phyloP scores from a whole-genome alignment of 2,113 vertebrate species.

The Python bivittatus region DNA sequence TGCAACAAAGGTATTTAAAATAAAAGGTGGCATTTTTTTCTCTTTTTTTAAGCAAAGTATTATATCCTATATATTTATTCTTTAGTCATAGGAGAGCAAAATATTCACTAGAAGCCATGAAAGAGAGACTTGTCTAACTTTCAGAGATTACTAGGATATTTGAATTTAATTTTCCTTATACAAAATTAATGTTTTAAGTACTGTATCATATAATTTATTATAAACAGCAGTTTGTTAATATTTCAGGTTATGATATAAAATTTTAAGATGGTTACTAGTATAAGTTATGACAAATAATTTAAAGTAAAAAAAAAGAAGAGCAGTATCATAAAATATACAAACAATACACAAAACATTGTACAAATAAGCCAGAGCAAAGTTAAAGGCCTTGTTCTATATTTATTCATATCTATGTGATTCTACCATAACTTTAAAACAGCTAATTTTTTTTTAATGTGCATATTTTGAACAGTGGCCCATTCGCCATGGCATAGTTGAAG shows the following conservation, averaged over 20 bases:
- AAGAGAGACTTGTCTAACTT: not conserved
- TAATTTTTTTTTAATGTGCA: not conserved
- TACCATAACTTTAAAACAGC: not conserved
- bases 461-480: constrained; percentile 89
- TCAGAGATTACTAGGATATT: not conserved
- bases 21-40: constrained; percentile 11
- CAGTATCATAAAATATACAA: not conserved
- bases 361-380: not conserved
- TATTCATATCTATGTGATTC: not conserved
- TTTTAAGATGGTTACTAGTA: not conserved
- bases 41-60: constrained; percentile 5
- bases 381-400: not conserved
- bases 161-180: not conserved
- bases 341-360: not conserved
- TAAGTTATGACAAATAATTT: not conserved
- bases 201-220: not conserved
- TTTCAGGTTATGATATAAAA: not conserved
- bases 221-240: not conserved
- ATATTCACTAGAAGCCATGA: not conserved
- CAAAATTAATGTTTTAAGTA: not conserved
- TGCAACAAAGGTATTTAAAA: constrained; percentile 87
- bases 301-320: not conserved
- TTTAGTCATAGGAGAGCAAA: not conserved
- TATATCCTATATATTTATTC: not conserved
- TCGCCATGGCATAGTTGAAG: constrained; percentile 97